Conservation (phyloP, 1,140 invertebrate species). For the Saccostrea echinata region DNA sequence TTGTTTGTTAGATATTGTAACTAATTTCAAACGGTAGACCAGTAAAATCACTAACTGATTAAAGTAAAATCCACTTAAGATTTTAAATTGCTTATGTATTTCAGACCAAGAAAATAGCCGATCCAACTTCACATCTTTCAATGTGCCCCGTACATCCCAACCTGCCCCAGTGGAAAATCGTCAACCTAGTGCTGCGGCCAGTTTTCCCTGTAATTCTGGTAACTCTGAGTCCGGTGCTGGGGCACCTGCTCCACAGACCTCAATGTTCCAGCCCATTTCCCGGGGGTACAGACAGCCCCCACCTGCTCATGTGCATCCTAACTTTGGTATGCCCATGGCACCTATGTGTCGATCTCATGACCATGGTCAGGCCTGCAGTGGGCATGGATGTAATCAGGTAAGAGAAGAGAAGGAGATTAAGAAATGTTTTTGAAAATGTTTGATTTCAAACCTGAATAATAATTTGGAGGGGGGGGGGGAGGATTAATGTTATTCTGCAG, state of each 20-base stretch:
- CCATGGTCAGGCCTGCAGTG: constrained; percentile 35
- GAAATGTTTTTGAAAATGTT: neutral
- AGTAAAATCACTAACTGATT: no score
- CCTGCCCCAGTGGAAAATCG: neutral
- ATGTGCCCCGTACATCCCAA: constrained; percentile 16
- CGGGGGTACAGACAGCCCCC: constrained; percentile 47
- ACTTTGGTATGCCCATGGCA: constrained; percentile 41
- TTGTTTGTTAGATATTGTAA: no score
- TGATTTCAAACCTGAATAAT: no score
- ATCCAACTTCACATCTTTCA: neutral
- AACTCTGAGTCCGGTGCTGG: neutral
- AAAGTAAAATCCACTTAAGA: no score
- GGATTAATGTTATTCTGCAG: no score
- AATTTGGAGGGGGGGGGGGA: no score
- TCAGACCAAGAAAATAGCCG: constrained; percentile 20
- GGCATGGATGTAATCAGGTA: constrained; percentile 57
- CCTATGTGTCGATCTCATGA: constrained; percentile 46
- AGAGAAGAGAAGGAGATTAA: neutral
- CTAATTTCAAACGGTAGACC: no score
- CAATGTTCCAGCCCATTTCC: constrained; percentile 26
- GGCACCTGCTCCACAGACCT: neutral
- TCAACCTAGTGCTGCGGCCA: neutral
- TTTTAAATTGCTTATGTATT: neutral
- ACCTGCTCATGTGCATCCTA: constrained; percentile 50
- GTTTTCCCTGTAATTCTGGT: neutral